Evolutionary conservation across 2,113 vertebrate genomes (phyloP).

Genomic region (Chauna torquata): DNA sequence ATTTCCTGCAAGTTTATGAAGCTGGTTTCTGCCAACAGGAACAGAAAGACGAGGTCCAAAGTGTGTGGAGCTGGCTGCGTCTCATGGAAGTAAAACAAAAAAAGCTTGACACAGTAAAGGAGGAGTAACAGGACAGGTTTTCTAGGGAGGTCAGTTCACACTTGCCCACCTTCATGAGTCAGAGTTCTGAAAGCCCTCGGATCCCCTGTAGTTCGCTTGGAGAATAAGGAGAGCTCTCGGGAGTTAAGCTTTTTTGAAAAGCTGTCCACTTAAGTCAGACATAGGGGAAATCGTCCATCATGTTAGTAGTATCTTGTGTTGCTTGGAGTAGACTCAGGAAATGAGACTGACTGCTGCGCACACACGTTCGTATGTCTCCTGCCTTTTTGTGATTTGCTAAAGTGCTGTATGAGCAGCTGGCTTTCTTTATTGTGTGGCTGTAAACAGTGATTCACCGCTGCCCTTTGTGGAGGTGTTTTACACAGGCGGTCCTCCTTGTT

Average conservation of each 20-base stretch:
- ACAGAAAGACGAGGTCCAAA: background rate
- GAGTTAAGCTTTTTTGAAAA: background rate
- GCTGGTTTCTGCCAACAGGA: background rate
- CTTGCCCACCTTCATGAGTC: background rate
- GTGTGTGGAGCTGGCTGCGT: background rate
- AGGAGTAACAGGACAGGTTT: background rate
- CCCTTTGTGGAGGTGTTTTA: background rate
- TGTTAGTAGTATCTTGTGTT: background rate
- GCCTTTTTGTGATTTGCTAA: background rate
- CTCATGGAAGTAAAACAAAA: background rate
- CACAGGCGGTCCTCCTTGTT: background rate
- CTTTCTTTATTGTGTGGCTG: background rate
- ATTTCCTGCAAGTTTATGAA: background rate
- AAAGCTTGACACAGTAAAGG: background rate
- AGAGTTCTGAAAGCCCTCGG: background rate
- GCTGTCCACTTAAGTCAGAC: background rate
- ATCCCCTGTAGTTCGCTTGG: background rate
- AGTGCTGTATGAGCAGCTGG: background rate
- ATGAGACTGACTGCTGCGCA: background rate
- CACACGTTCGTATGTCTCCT: background rate
- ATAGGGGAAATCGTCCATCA: rapidly evolving
- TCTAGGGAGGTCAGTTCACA: background rate
- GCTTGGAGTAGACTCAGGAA: background rate
- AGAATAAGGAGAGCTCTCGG: background rate
- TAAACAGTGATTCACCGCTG: background rate